Conservation (phyloP, 2,888 invertebrate genomes). For the Watsonalla binaria region DNA sequence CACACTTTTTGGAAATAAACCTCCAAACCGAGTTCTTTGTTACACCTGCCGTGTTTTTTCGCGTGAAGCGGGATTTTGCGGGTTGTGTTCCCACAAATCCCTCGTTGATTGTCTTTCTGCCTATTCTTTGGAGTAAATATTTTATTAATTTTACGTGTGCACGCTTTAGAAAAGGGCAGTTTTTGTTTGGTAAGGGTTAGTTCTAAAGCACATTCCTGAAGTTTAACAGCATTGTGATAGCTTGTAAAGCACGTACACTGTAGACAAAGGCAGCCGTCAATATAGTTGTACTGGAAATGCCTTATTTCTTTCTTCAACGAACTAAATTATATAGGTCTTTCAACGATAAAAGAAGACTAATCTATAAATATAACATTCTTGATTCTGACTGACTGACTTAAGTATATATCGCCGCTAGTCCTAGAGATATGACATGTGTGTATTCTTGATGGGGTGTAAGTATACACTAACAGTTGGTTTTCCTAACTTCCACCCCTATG, state of each 20-base stretch:
- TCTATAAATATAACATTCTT: too few species aligned
- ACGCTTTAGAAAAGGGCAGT: conserved; percentile 7
- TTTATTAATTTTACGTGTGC: conserved; percentile 16
- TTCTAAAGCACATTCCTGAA: conserved; percentile 21
- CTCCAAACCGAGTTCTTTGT: conserved; percentile 21
- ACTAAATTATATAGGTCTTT: too few species aligned
- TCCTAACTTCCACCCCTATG: too few species aligned
- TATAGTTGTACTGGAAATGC: conserved; percentile 10
- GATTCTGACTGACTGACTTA: too few species aligned
- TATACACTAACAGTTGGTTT: too few species aligned
- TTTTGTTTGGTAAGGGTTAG: conserved; percentile 20
- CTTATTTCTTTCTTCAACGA: too few species aligned
- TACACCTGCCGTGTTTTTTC: conserved; percentile 24
- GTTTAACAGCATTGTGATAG: conserved; percentile 27
- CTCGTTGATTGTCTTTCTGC: conserved; percentile 23
- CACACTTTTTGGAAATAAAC: conserved; percentile 27
- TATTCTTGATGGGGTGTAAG: too few species aligned
- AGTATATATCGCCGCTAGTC: too few species aligned
- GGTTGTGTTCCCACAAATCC: conserved; percentile 22
- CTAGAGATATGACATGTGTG: too few species aligned
- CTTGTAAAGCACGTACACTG: conserved; percentile 23
- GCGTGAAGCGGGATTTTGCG: conserved; percentile 20
- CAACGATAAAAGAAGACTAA: too few species aligned
- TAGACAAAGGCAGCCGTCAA: conserved; percentile 20
- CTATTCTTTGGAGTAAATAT: conserved; percentile 17